Evolutionary conservation across 1,140 invertebrate species (phyloP).

Genomic region (Zophobas atratus): DNA sequence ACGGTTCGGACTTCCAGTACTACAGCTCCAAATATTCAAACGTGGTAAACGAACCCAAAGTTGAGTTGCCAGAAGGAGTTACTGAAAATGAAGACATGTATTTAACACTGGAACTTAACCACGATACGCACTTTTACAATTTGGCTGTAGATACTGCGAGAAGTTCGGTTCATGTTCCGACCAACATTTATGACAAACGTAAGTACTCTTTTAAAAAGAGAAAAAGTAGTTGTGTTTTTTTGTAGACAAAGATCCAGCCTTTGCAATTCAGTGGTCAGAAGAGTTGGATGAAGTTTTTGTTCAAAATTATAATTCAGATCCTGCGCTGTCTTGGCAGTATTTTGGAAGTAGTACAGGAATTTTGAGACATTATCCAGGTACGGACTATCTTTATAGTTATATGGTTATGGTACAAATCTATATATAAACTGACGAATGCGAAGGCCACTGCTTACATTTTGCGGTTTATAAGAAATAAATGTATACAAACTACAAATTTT

Average conservation of each 20-base stretch:
- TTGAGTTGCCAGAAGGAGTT: slow-evolving; percentile 61
- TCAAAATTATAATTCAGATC: slow-evolving; percentile 91
- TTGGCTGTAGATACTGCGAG: slow-evolving; percentile 86
- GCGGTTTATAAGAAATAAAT: no score
- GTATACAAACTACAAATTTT: no score
- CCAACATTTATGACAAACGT: slow-evolving; percentile 92
- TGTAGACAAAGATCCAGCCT: slow-evolving; percentile 74
- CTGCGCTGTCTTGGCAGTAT: slow-evolving; percentile 95
- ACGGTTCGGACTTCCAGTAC: slow-evolving; percentile 70
- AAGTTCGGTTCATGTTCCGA: slow-evolving; percentile 94
- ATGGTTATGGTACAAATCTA: no score
- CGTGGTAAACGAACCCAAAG: slow-evolving; percentile 63
- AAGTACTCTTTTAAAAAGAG: slow-evolving; percentile 60
- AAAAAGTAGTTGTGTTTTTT: background rate
- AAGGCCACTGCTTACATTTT: no score
- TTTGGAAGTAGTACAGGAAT: slow-evolving; percentile 96
- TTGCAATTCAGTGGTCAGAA: slow-evolving; percentile 91
- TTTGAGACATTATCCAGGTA: slow-evolving; percentile 89
- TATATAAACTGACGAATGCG: no score
- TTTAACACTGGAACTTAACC: slow-evolving; percentile 74
- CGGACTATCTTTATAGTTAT: background rate
- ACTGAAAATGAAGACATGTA: slow-evolving; percentile 68
- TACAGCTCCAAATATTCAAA: slow-evolving; percentile 81
- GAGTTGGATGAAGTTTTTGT: slow-evolving; percentile 86
- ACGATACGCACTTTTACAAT: slow-evolving; percentile 88